Conservation (phyloP, 2,113 vertebrate genomes). For the Sardina pilchardus region DNA sequence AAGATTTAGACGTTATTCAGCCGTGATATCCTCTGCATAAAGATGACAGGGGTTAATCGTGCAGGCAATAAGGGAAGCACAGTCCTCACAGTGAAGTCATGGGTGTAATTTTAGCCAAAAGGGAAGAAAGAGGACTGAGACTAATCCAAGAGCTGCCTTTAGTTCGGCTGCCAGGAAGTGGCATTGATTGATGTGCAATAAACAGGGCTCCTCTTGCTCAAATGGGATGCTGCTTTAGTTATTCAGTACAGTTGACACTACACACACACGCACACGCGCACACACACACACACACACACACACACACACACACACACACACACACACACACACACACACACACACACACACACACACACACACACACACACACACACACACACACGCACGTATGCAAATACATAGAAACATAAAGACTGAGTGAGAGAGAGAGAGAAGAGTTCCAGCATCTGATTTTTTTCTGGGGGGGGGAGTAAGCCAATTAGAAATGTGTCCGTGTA, state of each 20-base stretch:
- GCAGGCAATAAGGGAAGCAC: neutral
- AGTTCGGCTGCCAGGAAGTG: neutral
- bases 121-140: neutral
- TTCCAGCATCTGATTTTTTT: no score
- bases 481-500: conserved; percentile 8
- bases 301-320: no score
- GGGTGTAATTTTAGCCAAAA: neutral
- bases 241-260: neutral
- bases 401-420: no score
- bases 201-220: neutral
- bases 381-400: no score
- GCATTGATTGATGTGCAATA: conserved; percentile 6
- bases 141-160: neutral
- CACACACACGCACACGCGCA: no score
- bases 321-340: no score
- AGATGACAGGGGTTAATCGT: neutral
- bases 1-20: no score
- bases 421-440: no score
- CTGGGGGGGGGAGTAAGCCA: no score
- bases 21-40: no score
- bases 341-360: neutral
- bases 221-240: neutral
- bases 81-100: neutral
- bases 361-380: no score
- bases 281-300: neutral